Conservation (phyloP, 1,140 invertebrate species). For the Coenobita brevimanus region DNA sequence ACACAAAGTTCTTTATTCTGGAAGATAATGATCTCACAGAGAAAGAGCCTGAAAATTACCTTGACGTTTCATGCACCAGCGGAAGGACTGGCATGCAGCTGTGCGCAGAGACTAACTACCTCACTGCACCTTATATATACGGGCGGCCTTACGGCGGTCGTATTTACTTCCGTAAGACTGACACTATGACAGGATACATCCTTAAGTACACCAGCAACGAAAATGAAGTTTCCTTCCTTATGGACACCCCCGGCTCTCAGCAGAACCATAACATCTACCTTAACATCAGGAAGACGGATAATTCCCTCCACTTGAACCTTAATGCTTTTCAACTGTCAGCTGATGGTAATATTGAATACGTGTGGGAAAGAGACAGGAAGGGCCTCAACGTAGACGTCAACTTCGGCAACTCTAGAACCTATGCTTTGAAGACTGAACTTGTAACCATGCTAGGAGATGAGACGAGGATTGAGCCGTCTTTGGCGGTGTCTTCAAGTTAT, state of each 20-base stretch:
- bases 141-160: neutral
- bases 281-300: neutral
- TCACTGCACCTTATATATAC: neutral
- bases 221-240: constrained; percentile 21
- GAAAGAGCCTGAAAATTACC: neutral
- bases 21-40: constrained; percentile 26
- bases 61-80: neutral
- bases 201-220: neutral
- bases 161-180: constrained; percentile 38
- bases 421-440: neutral
- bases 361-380: constrained; percentile 38
- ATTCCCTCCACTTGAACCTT: neutral
- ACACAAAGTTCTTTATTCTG: constrained; percentile 58
- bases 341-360: constrained; percentile 30
- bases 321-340: neutral
- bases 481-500: neutral
- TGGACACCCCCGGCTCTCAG: constrained; percentile 41
- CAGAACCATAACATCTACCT: constrained; percentile 14
- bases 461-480: constrained; percentile 12
- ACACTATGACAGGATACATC: constrained; percentile 48
- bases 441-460: neutral
- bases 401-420: neutral
- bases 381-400: neutral
- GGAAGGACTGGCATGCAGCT: constrained; percentile 7
- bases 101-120: constrained; percentile 13